A percentile compares a stretch with the other conserved stretches of the same genome.
These are phyloP conservation scores for Tauraco erythrolophus DNA, from an alignment of 2,113 vertebrate species.

Conservation along the genomic window DNA sequence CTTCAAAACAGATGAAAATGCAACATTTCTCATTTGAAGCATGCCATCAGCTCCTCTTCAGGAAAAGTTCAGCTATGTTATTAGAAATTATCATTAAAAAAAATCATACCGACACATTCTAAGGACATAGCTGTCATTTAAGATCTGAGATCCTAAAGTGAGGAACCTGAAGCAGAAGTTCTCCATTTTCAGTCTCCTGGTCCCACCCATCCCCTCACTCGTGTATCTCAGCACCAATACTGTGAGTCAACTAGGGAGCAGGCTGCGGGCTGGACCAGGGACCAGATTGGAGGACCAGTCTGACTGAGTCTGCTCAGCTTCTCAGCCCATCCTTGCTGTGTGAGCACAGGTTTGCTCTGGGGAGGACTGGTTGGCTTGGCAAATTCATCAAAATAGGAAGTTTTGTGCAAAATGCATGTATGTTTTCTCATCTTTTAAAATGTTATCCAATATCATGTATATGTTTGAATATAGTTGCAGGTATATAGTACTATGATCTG, in stretches of 20 bases:
- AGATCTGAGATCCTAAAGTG: background rate
- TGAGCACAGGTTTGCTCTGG: background rate
- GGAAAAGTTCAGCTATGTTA: background rate
- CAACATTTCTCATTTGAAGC: background rate
- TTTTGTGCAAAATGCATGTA: background rate
- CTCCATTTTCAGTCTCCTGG: background rate
- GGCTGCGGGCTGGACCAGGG: background rate
- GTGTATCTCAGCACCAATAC: background rate
- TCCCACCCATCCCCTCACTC: fast-evolving
- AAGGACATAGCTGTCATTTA: background rate
- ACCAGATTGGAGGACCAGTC: background rate
- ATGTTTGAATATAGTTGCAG: background rate
- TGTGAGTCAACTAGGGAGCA: background rate
- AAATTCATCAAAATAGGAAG: background rate
- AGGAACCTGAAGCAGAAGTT: background rate
- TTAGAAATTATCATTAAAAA: background rate
- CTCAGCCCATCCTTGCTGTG: background rate
- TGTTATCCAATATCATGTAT: background rate
- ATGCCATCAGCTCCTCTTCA: background rate
- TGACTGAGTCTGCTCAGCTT: background rate
- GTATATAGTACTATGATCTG: background rate
- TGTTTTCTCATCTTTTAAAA: background rate
- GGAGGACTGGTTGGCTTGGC: background rate
- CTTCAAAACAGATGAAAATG: background rate
- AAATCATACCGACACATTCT: fast-evolving